These are phyloP conservation scores for Pseudoips prasinana DNA, from an alignment of 2,888 invertebrate species.

Conservation along the genomic window DNA sequence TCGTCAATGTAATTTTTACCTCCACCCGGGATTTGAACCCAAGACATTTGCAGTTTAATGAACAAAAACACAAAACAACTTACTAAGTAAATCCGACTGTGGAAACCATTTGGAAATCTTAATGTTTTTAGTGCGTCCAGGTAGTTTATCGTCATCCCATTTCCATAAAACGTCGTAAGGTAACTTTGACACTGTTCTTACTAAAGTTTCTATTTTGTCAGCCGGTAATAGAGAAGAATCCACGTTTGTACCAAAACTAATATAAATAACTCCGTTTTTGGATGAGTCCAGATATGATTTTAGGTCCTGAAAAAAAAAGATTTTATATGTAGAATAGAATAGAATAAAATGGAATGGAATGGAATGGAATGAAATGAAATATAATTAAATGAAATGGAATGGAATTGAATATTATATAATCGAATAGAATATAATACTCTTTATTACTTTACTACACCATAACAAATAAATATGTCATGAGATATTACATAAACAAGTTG, in stretches of 20 bases:
- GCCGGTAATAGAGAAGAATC: conserved; percentile 38
- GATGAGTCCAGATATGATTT: conserved; percentile 47
- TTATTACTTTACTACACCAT: too few relatives aligned
- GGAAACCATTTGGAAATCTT: conserved; percentile 56
- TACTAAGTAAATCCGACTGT: conserved; percentile 48
- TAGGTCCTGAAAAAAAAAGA: conserved; percentile 41
- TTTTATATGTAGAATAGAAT: too few relatives aligned
- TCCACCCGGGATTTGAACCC: too few relatives aligned
- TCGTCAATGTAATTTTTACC: too few relatives aligned
- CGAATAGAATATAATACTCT: too few relatives aligned
- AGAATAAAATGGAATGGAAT: too few relatives aligned
- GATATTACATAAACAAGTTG: too few relatives aligned
- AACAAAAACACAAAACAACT: conserved; percentile 20
- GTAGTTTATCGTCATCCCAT: conserved; percentile 48
- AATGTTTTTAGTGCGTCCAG: conserved; percentile 44
- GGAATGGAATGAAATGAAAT: too few relatives aligned
- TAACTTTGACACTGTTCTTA: conserved; percentile 45
- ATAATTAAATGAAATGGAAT: too few relatives aligned
- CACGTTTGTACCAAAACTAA: conserved; percentile 57
- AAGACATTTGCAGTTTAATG: too few relatives aligned
- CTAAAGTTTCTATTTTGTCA: conserved; percentile 39
- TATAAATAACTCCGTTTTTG: conserved; percentile 47
- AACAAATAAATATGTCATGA: too few relatives aligned
- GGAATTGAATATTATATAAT: too few relatives aligned
- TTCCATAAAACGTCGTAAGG: conserved; percentile 58